Base-by-base conservation (phyloP, 2,113 vertebrate genomes). In the Podarcis cretensis region DNA sequence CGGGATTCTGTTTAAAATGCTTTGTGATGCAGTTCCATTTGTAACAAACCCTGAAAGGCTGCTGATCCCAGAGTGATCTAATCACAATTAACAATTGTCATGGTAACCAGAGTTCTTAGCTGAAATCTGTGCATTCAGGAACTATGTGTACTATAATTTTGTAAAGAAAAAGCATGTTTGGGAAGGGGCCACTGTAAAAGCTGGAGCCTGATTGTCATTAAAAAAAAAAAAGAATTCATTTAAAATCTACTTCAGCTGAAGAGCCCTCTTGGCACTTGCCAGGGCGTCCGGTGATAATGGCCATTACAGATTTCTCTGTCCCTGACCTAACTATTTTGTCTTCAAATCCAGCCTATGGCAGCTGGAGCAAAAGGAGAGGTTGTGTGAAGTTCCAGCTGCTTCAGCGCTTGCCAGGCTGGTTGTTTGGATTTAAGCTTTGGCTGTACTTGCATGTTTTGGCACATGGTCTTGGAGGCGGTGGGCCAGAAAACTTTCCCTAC, bases 161-260 rank as follows among this genome's bases (percentile, higher is more conserved):
- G 85, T 89, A 93, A 88, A 18, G 32, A 57, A 90, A 76, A 37
- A 80, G 30, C 25, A 30, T 84, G 2, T 76, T 37, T 37, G 76
- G 81, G 54, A 43, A 54, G 81, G 79, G 20, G 23, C 80, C 68
- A 0, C 71, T 91, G 18, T 30, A 59, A 75, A 73, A 5, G 12
- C 21, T 90, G 57, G 35, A 83, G 91, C 6, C 65, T 57, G n/a
- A 86, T 82, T 82, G 63, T 21, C 88, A 90, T 86, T 86, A 91
- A 37, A 37, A 37, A 37, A 84, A 88, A 27, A 32, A 8, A 0
- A 84, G 8, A 35, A 32, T 84, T 1, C 2, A 85, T 5, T 0
- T 78, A 13, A 48, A 8, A 25, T 23, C 1, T 32, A 3, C 68
- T 76, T 5, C 30, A 27, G 18, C 20, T 54, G 76, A 37, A 84